Base-by-base conservation (phyloP, 2,797 vertebrate genomes). In the Philypnodon macrostomus region DNA sequence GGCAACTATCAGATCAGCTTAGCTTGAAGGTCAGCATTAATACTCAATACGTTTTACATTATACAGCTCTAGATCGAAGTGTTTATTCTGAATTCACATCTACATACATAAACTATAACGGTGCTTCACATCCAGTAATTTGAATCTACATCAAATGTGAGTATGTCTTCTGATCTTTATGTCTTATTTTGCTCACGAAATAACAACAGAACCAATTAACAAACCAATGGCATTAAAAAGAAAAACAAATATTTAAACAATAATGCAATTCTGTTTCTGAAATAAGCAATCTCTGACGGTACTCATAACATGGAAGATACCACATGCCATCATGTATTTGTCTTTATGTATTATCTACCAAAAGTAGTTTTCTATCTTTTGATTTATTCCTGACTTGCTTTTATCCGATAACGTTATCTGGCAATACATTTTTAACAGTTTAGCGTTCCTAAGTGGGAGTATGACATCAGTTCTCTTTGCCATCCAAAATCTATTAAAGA, bases 1-100 rank as follows among this genome's bases (percentile, higher is more conserved):
- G 53, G 72, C 47, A 77, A 52, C 77, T 66, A 75, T 79, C 53
- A 73, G 37, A 70, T 38, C 38, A 36, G 50, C 45, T 30, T 37
- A 7, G 53, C 50, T 53, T 77, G 62, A 73, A 60, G 67, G 67
- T 80, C 70, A 68, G 56, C 52, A 58, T 29, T 33, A 10, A 49
- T 42, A 75, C n/a, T n/a, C n/a, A n/a, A n/a, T n/a, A n/a, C n/a
- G n/a, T n/a, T n/a, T n/a, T n/a, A n/a, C 18, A 40, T 56, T 60
- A 55, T 37, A 54, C 51, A 66, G 62, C 53, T 55, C 54, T 55
- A 47, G 46, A 29, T 47, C 32, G 24, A 46, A 19, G 14, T 30
- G n/a, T 24, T 39, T 39, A 13, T 64, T 33, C 19, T 16, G 17
- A 23, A 31, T 42, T 32, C 21, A 23, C 21, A n/a, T n/a, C 21